Evolutionary conservation across 2,888 invertebrate species (phyloP), one percentile per base, ranked within the genome.

Genomic region (Nineta flava): DNA sequence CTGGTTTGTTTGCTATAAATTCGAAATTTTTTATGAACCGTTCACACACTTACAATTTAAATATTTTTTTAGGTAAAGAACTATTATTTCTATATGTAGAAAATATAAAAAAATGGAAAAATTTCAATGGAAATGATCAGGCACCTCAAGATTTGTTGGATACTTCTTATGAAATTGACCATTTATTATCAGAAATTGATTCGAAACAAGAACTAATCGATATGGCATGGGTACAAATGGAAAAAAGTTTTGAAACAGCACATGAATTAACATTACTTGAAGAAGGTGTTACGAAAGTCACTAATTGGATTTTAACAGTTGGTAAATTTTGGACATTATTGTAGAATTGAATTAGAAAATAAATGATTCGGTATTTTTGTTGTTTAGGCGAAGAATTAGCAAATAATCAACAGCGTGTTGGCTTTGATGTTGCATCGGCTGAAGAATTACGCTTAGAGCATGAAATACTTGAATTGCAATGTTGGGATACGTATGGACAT

Each of bases 401-500:
- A 46, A 79, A 80, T 56, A 75, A 79, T 1, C 77, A 82, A 58
- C 75, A 74, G 54, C 79, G 80, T 59, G 81, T 87, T 40, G 86
- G 86, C 6, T 80, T 78, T 59, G 81, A 85, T 59, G 75, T 81
- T 2, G 65, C 73, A 9, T 78, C 76, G n/a, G 83, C 86, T 9
- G 83, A 86, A 57, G 77, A 80, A 52, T 65, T 87, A 34, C 70
- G 84, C 31, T 72, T 77, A 54, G 79, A 82, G 53, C 87, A 87
- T 60, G 85, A 86, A 61, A 74, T 76, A 46, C 68, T 88, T 47
- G 84, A 86, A 61, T 65, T 85, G 56, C 79, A 82, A 61, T 86
- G 86, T 61, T 77, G 83, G 60, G 83, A 86, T 58, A 82, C 86
- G 1, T 86, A 86, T 58, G 83, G 83, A 12, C 77, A 79, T 58